Percentiles rank a stretch among this genome's conserved stretches.
Evolutionary conservation across 2,113 vertebrate species (phyloP).

Genomic region (Aptenodytes forsteri): DNA sequence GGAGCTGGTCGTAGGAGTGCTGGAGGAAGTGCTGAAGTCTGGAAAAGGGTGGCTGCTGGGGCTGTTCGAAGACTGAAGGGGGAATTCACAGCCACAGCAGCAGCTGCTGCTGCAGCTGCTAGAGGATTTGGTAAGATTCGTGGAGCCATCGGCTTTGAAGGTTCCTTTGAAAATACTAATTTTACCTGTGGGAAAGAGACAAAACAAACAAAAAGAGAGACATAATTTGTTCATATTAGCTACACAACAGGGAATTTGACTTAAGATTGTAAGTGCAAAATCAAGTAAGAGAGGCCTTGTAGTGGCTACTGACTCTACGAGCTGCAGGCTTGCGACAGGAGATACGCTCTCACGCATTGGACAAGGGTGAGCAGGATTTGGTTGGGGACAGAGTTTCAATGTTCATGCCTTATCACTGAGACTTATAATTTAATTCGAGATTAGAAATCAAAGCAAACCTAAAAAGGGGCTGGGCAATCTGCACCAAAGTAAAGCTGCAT

Average conservation of each 20-base stretch:
- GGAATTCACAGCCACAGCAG: conserved; percentile 84
- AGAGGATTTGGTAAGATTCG: conserved; percentile 89
- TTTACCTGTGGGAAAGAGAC: conserved; percentile 81
- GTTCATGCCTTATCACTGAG: background rate
- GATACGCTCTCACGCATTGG: accelerated
- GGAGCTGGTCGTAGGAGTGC: conserved; percentile 92
- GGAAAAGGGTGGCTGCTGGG: conserved; percentile 87
- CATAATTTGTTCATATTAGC: background rate
- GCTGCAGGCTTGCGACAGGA: background rate
- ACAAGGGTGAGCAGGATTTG: background rate
- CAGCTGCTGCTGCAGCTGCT: conserved; percentile 84
- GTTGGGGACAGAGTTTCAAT: background rate
- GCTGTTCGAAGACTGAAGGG: conserved; percentile 86
- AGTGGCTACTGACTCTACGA: background rate
- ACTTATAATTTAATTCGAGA: background rate
- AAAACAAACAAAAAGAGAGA: conserved; percentile 28
- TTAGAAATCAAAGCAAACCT: background rate
- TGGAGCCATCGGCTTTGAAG: conserved; percentile 82
- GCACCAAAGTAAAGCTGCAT: background rate
- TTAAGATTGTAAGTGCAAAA: background rate
- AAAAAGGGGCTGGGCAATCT: background rate
- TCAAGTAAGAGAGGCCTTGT: background rate
- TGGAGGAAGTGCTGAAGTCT: conserved; percentile 86
- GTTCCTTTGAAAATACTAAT: conserved; percentile 88
- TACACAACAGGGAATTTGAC: background rate